These are phyloP conservation scores for Hoplostethus atlanticus DNA, from an alignment of 2,797 vertebrate genomes.

Conservation along the genomic window DNA sequence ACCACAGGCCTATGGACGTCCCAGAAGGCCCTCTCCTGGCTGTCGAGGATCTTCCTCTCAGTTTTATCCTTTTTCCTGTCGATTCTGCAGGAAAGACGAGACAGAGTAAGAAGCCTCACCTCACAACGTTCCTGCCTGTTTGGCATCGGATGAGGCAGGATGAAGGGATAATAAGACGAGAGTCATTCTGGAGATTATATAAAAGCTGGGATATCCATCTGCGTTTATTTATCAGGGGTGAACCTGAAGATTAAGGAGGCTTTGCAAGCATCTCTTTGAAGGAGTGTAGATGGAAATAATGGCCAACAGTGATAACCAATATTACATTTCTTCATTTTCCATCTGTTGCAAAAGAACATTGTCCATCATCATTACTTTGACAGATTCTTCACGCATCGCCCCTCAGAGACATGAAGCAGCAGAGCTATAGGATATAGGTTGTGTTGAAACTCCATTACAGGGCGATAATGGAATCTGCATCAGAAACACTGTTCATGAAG, in stretches of 20 bases:
- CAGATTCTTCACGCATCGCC: not conserved
- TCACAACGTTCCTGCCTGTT: not conserved
- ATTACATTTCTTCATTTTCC: not conserved
- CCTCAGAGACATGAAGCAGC: conserved; percentile 8
- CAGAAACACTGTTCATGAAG: not conserved
- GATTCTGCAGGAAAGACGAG: conserved; percentile 86
- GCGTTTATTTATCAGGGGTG: conserved; percentile 1
- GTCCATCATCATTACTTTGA: not conserved
- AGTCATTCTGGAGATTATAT: conserved; percentile 3
- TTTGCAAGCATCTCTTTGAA: not conserved
- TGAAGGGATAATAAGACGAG: conserved; percentile 2
- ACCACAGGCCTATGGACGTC: conserved; percentile 99
- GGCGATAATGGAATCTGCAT: conserved; percentile 29
- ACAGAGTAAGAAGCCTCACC: conserved; percentile 1
- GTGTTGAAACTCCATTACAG: conserved; percentile 11
- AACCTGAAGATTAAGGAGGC: not conserved
- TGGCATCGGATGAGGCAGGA: not conserved
- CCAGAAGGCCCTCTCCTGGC: conserved; percentile 99
- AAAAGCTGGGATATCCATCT: conserved; percentile 6
- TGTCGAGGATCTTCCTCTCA: conserved; percentile 98
- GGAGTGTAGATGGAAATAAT: no score
- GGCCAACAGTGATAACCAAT: not conserved
- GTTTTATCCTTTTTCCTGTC: conserved; percentile 99
- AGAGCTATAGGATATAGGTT: accelerated
- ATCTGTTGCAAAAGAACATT: not conserved